Base-by-base conservation (phyloP, 2,888 invertebrate species). In the Monoplex corrugatus region DNA sequence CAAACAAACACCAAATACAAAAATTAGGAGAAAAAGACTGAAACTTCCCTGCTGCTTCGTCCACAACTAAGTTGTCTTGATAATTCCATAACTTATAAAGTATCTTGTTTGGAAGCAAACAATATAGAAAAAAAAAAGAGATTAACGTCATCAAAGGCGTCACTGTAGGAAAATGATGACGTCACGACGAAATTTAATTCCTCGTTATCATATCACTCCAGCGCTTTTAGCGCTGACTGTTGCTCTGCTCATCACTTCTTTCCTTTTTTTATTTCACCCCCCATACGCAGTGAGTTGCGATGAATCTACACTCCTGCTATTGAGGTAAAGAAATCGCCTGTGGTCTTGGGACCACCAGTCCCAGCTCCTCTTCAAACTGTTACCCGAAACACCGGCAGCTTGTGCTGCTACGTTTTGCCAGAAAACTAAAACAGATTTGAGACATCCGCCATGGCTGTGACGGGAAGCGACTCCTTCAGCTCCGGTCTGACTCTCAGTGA, bases 401-500 rank as follows among this genome's bases (percentile, higher is more conserved):
- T 23, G 10, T 28, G 8, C 45, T 50, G 50, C 32, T 32, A 23
- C 19, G n/a, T 0, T 3, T 32, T 45, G n/a, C 72, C 72, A 72
- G 28, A 80, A 80, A 80, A 10, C n/a, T 38, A 2, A 38, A 75
- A 23, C 83, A 35, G 23, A n/a, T 10, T 6, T 16, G 32, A n/a
- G 78, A 78, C 3, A 32, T 32, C 16, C 68, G 57, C 80, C 87
- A 88, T 68, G 83, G 68, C 88, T 38, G 63, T 32, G 32, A 43
- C 43, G 68, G 88, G 32, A n/a, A 82, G 63, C 83, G 40, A 57
- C 83, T 86, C 86, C 19, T 75, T 44, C 45, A 75, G 75, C 50
- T 78, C 87, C 3, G 45, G 80, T n/a, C 80, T 28, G 28, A 68
- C 63, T 13, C 35, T 88, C 57, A 88, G 88, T 63, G 88, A 88